phyloP scores from a whole-genome alignment of 2,888 invertebrate genomes.

The Stenurella melanura region DNA sequence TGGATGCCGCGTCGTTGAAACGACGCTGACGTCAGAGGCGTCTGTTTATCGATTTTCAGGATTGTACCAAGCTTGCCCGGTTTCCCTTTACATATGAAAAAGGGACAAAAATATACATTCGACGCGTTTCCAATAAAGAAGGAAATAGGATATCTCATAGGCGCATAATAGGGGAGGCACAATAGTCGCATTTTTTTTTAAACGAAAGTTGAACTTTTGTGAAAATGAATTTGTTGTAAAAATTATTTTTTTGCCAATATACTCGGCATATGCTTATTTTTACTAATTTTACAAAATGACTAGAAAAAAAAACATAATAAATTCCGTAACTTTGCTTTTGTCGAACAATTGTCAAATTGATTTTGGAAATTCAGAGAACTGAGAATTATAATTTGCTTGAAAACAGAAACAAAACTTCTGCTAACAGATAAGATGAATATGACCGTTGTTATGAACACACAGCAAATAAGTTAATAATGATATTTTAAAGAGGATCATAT shows the following conservation, averaged over 20 bases:
- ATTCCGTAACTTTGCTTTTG: not conserved
- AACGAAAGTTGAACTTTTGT: not conserved
- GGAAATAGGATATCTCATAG: slow-evolving; percentile 45
- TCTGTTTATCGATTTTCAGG: slow-evolving; percentile 72
- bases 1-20: slow-evolving; percentile 68
- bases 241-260: too few species aligned
- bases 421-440: too few species aligned
- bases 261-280: too few species aligned
- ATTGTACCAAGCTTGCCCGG: slow-evolving; percentile 66
- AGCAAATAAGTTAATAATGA: too few species aligned
- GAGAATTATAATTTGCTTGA: too few species aligned
- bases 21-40: slow-evolving; percentile 72
- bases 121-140: slow-evolving; percentile 55
- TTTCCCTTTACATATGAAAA: slow-evolving; percentile 57
- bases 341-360: too few species aligned
- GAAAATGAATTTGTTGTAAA: not conserved
- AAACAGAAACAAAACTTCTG: too few species aligned
- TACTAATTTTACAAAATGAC: not conserved
- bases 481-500: too few species aligned
- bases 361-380: too few species aligned
- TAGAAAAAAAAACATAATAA: not conserved
- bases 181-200: not conserved
- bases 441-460: too few species aligned
- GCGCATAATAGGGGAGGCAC: not conserved
- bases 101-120: slow-evolving; percentile 50